Evolutionary conservation across 2,113 vertebrate species (phyloP).

Genomic region (Nerophis ophidion): DNA sequence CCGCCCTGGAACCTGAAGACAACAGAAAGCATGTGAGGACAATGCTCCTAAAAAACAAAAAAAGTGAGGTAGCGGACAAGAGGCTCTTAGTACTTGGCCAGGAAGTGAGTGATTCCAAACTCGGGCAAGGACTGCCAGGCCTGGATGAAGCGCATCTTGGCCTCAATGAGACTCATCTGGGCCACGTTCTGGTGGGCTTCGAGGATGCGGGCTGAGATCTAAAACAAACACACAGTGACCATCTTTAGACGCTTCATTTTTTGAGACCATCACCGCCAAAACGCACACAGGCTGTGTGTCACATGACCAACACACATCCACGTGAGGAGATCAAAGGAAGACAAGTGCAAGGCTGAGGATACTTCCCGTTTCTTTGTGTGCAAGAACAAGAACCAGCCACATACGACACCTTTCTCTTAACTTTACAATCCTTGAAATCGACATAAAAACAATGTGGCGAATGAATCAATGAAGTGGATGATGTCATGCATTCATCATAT

Average conservation of each 20-base stretch:
- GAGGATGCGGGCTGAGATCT: slow-evolving; percentile 94
- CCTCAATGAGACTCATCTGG: slow-evolving; percentile 98
- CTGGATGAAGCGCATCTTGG: slow-evolving; percentile 97
- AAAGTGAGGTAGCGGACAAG: not conserved
- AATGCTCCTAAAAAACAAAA: not conserved
- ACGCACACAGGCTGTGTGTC: slow-evolving; percentile 4
- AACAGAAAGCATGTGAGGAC: not conserved
- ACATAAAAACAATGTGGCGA: not conserved
- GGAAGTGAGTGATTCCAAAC: slow-evolving; percentile 98
- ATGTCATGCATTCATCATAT: slow-evolving; percentile 1
- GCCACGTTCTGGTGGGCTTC: slow-evolving; percentile 98
- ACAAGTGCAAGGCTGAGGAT: not conserved
- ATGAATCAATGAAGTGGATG: slow-evolving; percentile 1
- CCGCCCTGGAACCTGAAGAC: slow-evolving; percentile 86
- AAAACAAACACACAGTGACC: slow-evolving; percentile 24
- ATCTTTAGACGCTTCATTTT: not conserved
- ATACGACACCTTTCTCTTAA: not conserved
- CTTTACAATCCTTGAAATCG: not conserved
- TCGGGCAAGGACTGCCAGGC: slow-evolving; percentile 97
- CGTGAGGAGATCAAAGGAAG: slow-evolving; percentile 6
- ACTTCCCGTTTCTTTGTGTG: not conserved
- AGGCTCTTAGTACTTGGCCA: slow-evolving; percentile 78
- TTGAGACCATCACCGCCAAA: slow-evolving; percentile 1
- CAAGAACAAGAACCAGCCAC: not conserved
- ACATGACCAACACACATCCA: not conserved